Percentiles rank a stretch among this genome's conserved stretches.
Conservation (phyloP, 2,113 vertebrate genomes). For the Chrysemys picta region DNA sequence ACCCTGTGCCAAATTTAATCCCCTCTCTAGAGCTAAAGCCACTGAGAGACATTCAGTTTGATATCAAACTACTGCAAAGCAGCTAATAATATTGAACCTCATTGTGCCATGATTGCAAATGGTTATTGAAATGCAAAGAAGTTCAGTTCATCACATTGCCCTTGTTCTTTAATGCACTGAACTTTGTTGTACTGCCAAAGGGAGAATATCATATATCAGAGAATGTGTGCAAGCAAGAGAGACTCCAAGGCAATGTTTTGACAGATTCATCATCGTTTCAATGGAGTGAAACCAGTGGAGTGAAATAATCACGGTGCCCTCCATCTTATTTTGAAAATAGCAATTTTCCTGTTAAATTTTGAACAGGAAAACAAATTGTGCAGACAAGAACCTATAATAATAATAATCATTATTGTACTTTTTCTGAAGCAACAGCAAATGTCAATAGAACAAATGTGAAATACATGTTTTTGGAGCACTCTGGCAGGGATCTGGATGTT, state of each 20-base stretch:
- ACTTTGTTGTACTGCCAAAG: not conserved
- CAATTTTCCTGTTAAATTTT: conserved; percentile 4
- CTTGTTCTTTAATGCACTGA: not conserved
- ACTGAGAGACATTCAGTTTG: not conserved
- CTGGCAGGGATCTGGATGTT: not conserved
- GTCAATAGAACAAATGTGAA: not conserved
- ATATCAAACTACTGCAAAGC: not conserved
- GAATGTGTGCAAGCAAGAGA: not conserved
- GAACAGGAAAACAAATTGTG: not conserved
- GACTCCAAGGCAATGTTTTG: conserved; percentile 23
- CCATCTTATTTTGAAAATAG: conserved; percentile 29
- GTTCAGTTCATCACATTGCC: not conserved
- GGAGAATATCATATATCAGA: not conserved
- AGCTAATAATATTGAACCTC: not conserved
- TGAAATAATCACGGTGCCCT: conserved; percentile 9
- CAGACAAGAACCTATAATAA: not conserved
- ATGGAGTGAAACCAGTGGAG: not conserved
- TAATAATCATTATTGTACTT: not conserved
- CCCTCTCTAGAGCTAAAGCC: not conserved
- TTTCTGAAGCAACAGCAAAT: not conserved
- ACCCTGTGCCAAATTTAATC: not conserved
- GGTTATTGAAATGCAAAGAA: not conserved
- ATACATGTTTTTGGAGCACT: not conserved
- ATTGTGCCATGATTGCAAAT: not conserved
- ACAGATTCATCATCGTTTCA: not conserved